Evolutionary conservation across 2,113 vertebrate species (phyloP).

Genomic region (Chunga burmeisteri): DNA sequence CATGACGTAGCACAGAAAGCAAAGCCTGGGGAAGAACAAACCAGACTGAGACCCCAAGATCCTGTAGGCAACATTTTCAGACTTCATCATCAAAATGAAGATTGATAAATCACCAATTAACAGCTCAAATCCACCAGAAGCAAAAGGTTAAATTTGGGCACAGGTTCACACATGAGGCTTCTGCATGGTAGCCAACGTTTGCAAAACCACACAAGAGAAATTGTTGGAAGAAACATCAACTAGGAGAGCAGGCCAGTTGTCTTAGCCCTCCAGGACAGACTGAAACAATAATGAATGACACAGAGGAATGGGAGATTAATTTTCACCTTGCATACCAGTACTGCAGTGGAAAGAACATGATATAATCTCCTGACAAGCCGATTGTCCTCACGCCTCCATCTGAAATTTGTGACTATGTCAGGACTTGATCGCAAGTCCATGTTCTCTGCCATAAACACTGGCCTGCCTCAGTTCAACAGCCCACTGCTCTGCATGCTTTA

Average conservation of each 20-base stretch:
- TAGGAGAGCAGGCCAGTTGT: not conserved
- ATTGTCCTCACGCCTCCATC: not conserved
- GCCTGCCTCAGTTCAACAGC: not conserved
- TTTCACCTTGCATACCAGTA: not conserved
- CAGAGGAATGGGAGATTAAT: not conserved
- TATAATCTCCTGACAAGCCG: not conserved
- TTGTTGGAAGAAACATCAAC: not conserved
- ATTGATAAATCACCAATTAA: conserved; percentile 9
- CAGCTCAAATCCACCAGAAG: not conserved
- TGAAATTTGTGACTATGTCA: not conserved
- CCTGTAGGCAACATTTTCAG: not conserved
- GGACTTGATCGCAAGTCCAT: not conserved
- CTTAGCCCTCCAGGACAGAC: not conserved
- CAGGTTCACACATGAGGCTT: not conserved
- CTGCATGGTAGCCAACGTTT: not conserved
- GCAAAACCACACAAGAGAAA: not conserved
- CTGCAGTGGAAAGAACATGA: not conserved
- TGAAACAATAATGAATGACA: not conserved
- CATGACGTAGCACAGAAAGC: not conserved
- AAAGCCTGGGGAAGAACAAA: not conserved
- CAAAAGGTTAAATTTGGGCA: not conserved
- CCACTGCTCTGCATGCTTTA: not conserved
- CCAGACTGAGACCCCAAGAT: not conserved
- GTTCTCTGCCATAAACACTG: not conserved
- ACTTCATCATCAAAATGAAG: not conserved